Conservation (phyloP, 2,888 invertebrate genomes). For the Napeogenes inachia region DNA sequence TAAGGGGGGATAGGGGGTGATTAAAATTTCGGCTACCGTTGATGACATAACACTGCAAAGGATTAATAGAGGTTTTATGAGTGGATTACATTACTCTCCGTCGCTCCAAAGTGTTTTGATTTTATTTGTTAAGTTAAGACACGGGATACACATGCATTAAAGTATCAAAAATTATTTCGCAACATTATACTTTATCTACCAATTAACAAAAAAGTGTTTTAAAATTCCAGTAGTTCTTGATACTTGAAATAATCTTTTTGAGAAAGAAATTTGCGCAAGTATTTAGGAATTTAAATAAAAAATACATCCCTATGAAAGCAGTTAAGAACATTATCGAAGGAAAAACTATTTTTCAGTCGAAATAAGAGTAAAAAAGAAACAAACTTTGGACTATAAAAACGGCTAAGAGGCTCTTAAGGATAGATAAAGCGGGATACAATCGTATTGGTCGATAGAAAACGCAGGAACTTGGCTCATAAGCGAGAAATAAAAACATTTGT, state of each 20-base stretch:
- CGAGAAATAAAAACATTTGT: slow-evolving; percentile 48
- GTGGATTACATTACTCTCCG: slow-evolving; percentile 70
- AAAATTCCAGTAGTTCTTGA: no score
- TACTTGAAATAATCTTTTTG: not conserved
- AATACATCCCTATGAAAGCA: slow-evolving; percentile 29
- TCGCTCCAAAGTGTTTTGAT: slow-evolving; percentile 49
- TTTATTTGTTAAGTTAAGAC: slow-evolving; percentile 43
- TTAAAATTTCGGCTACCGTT: slow-evolving; percentile 76
- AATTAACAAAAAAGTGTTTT: no score
- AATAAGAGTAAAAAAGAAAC: slow-evolving; percentile 41
- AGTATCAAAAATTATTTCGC: no score
- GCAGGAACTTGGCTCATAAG: slow-evolving; percentile 50
- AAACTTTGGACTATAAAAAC: slow-evolving; percentile 62
- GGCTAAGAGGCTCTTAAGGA: slow-evolving; percentile 52
- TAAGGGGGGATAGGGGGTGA: slow-evolving; percentile 49
- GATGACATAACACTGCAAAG: slow-evolving; percentile 71
- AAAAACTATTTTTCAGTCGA: slow-evolving; percentile 50
- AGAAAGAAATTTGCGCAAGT: slow-evolving; percentile 2
- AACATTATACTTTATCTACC: no score
- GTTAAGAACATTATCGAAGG: slow-evolving; percentile 33
- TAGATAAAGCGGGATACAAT: slow-evolving; percentile 50
- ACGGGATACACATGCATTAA: slow-evolving; percentile 5
- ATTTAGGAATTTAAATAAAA: slow-evolving; percentile 23
- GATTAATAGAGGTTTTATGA: slow-evolving; percentile 73
- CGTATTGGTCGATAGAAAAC: slow-evolving; percentile 48